Base-by-base conservation (phyloP, 2,797 vertebrate species). In the Hyperoplus immaculatus region DNA sequence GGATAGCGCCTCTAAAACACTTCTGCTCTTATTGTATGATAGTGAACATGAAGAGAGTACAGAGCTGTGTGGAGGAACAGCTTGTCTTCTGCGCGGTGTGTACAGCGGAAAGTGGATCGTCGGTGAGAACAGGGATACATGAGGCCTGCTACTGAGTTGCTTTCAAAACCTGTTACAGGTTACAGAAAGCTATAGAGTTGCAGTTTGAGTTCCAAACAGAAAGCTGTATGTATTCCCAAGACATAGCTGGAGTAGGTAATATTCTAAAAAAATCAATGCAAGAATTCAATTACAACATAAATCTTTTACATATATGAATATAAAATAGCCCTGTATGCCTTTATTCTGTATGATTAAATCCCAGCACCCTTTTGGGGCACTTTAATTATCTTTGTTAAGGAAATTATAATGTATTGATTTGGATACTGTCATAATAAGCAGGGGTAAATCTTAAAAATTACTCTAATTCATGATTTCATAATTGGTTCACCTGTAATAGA, bases 61-160 rank as follows among this genome's bases (percentile, higher is more conserved):
- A 6, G 67, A 77, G 77, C 59, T 36, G 75, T 70, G 42, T 70
- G 42, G 79, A 39, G 50, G 72, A 75, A 61, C 61, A 62, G 65
- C 64, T 75, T 79, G 78, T 29, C 53, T 42, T 80, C 43, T 60
- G 69, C n/a, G 21, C 51, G 18, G 77, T 47, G 68, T 83, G 71
- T 49, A 75, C 63, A 64, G 73, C 58, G 75, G 77, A 84, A 87
- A 69, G 69, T 61, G 64, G 76, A 29, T 55, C 59, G 69, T 42
- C 84, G 81, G 76, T 75, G 74, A 75, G 58, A 87, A 69, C 67
- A 59, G 83, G 75, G 59, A 61, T 75, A 86, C 72, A 87, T 38
- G 75, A 87, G 79, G 81, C 74, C 83, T 87, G 77, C 87, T 82
- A 87, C 80, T 85, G 85, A 80, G 87, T 42, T 55, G 80, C 85